Conservation (phyloP, 2,113 vertebrate genomes). For the Chaetops frenatus region DNA sequence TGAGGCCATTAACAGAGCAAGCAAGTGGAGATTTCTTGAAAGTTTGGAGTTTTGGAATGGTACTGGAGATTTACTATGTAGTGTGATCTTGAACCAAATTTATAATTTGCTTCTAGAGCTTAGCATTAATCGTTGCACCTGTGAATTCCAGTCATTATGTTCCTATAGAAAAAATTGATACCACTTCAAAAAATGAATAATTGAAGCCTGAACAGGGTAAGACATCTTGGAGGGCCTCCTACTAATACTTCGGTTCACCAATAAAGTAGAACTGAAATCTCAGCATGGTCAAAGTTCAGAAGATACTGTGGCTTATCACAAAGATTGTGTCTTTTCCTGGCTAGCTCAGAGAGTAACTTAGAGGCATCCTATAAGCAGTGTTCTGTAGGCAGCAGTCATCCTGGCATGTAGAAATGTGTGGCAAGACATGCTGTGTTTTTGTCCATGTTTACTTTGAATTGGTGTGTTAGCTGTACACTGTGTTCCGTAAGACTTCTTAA, state of each 20-base stretch:
- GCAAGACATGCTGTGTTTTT: background rate
- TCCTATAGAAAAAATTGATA: background rate
- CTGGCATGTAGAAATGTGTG: background rate
- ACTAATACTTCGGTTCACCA: background rate
- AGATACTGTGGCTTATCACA: background rate
- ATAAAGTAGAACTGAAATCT: background rate
- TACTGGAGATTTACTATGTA: background rate
- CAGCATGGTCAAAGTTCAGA: background rate
- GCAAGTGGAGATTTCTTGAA: background rate
- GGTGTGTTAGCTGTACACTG: background rate
- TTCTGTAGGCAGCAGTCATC: background rate
- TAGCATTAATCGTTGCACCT: background rate
- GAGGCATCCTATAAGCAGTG: background rate
- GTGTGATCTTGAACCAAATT: background rate
- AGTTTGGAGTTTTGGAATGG: background rate
- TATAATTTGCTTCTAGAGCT: background rate
- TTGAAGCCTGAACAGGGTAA: background rate
- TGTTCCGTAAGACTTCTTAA: background rate
- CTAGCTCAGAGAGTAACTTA: background rate
- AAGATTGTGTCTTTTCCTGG: background rate
- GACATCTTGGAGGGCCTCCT: background rate
- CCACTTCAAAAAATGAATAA: background rate
- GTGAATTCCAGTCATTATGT: background rate
- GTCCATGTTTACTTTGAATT: background rate
- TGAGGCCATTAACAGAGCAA: background rate